These are phyloP conservation scores for Eucriotettix oculatus DNA, from an alignment of 2,888 invertebrate genomes.

Conservation along the genomic window DNA sequence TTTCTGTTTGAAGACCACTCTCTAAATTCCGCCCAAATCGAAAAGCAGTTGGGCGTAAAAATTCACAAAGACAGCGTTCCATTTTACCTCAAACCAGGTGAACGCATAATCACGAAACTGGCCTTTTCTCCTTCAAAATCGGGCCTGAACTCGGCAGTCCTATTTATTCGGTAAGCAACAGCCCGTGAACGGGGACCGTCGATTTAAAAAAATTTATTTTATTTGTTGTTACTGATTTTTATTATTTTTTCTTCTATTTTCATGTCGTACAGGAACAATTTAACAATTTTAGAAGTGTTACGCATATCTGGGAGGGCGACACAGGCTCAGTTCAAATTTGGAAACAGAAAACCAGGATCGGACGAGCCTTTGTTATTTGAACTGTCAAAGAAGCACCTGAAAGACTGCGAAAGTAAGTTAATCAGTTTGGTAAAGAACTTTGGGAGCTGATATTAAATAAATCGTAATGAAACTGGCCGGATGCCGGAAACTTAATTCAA, in stretches of 20 bases:
- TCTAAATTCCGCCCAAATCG: neutral
- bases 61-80: conserved; percentile 34
- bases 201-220: neutral
- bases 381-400: conserved; percentile 45
- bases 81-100: conserved; percentile 40
- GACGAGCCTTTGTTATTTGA: conserved; percentile 65
- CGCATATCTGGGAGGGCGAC: conserved; percentile 73
- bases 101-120: conserved; percentile 30
- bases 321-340: conserved; percentile 72
- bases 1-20: conserved; percentile 1
- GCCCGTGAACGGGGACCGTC: neutral
- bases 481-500: too few species aligned
- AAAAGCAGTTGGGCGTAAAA: conserved; percentile 13
- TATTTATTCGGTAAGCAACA: conserved; percentile 33
- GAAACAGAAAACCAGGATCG: conserved; percentile 68
- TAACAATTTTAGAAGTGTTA: conserved; percentile 78
- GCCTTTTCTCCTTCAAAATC: conserved; percentile 31
- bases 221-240: neutral
- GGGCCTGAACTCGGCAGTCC: conserved; percentile 29
- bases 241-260: neutral
- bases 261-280: conserved; percentile 54
- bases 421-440: too few species aligned
- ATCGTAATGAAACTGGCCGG: too few species aligned
- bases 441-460: too few species aligned
- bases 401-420: conserved; percentile 39